Conservation (phyloP, 1,140 invertebrate species). For the Brachionus rotundiformis region DNA sequence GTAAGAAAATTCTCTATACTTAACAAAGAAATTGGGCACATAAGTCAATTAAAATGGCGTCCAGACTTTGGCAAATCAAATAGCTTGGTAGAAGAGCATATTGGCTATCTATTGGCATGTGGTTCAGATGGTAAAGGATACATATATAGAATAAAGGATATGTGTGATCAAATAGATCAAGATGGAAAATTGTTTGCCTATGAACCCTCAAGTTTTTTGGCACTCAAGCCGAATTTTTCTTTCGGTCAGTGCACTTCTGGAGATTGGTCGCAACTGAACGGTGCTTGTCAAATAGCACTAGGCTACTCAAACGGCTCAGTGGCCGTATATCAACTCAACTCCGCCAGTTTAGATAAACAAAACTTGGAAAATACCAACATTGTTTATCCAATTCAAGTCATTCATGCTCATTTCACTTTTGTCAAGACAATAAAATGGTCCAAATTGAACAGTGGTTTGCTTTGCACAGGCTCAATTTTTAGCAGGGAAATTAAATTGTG, state of each 20-base stretch:
- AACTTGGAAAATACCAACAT: not conserved
- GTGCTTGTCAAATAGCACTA: conserved; percentile 27
- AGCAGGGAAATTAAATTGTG: conserved; percentile 45
- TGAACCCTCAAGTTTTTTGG: not conserved
- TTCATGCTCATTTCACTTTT: conserved; percentile 39
- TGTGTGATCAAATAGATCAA: not conserved
- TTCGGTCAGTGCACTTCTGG: conserved; percentile 28
- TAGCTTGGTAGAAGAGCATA: not conserved
- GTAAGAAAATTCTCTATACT: conserved; percentile 11
- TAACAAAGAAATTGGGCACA: conserved; percentile 2
- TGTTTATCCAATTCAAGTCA: not conserved
- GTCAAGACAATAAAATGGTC: conserved; percentile 45
- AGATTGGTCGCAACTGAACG: conserved; percentile 33
- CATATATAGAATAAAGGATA: not conserved
- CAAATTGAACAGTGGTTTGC: not conserved
- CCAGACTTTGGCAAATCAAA: conserved; percentile 19
- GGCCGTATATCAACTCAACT: conserved; percentile 7
- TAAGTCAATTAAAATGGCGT: conserved; percentile 16
- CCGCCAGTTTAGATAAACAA: not conserved
- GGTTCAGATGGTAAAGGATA: conserved; percentile 28
- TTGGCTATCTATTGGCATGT: conserved; percentile 35
- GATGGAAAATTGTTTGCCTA: not conserved
- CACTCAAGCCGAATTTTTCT: conserved; percentile 16
- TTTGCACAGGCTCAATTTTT: conserved; percentile 24
- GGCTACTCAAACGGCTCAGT: conserved; percentile 38